Evolutionary conservation across 2,113 vertebrate species (phyloP), one percentile per base, ranked within the genome.

Genomic region (Spea multiplicata): DNA sequence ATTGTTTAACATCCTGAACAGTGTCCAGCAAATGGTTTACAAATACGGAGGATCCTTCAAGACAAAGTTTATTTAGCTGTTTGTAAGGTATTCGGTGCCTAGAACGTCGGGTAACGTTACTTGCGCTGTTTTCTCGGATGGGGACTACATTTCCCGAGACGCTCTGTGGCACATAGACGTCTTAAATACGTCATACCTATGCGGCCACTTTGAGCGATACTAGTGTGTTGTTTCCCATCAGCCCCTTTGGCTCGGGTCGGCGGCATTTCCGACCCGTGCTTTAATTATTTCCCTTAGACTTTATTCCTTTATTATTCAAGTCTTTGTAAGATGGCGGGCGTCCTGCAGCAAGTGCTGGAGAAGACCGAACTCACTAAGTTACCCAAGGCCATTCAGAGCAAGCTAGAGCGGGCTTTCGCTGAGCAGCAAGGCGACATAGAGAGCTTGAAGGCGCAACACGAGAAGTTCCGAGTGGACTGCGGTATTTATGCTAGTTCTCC

Each of bases 381-480:
- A 45, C 92, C 95, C 0, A 95, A 93, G 86, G 81, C 84, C 0
- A 59, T 92, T 59, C 93, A 94, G 81, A 92, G 87, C 68, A 98
- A 97, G 83, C 86, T 98, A 3, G 97, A 98, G 71, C 95, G 91
- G 70, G 89, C 94, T 44, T 67, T 99, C 3, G 89, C 90, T 0
- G 95, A 97, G 3, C 95, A 95, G 77, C 95, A 94, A 46, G 91
- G 91, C 67, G 95, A 97, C 83, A 92, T 95, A 1, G 95, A 98
- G 0, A 90, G 87, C 5, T 87, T 97, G 13, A 95, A 95, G 80
- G 91, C 94, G 4, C 89, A 95, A 0, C 93, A 96, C 8, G 96
- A 98, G 80, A 95, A 96, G 46, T 95, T 95, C 74, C 94, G 95
- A 30, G 95, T 97, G 78, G 96, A 99, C 64, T 96, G 93, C 17